Conservation (phyloP, 2,797 vertebrate species). For the Scolopax bukidnonensis region DNA sequence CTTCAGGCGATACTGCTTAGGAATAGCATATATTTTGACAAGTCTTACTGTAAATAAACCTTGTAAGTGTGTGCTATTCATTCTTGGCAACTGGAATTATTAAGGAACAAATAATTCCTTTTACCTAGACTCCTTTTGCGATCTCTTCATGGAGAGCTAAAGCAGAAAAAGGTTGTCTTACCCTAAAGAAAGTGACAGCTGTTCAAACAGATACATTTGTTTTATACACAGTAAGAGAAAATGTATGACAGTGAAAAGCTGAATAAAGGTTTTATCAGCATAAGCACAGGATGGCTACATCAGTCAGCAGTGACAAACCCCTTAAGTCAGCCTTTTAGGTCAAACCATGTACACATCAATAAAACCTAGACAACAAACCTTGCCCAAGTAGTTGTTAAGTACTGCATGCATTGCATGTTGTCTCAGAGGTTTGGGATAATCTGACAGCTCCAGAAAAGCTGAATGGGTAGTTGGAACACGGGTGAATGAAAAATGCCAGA, state of each 20-base stretch:
- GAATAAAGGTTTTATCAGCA: slow-evolving; percentile 19
- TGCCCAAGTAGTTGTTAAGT: neutral
- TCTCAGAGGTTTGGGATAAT: neutral
- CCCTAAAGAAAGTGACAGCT: neutral
- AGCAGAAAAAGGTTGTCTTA: neutral
- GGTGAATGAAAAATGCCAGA: neutral
- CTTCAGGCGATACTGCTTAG: neutral
- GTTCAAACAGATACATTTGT: neutral
- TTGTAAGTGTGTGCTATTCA: neutral
- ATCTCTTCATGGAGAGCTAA: neutral
- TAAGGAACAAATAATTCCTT: neutral
- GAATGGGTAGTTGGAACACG: neutral
- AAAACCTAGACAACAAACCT: neutral
- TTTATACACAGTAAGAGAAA: neutral
- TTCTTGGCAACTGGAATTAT: neutral
- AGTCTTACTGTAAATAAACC: neutral
- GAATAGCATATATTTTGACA: neutral
- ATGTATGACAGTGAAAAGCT: neutral
- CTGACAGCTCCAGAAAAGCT: neutral
- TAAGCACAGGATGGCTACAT: neutral
- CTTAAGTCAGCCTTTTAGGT: neutral
- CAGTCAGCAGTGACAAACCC: neutral
- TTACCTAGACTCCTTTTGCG: neutral
- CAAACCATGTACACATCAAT: neutral
- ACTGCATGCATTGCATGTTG: neutral